Evolutionary conservation across 1,140 invertebrate species (phyloP), one percentile per base, ranked within the genome.

Genomic region (Sminthurinus signatus): DNA sequence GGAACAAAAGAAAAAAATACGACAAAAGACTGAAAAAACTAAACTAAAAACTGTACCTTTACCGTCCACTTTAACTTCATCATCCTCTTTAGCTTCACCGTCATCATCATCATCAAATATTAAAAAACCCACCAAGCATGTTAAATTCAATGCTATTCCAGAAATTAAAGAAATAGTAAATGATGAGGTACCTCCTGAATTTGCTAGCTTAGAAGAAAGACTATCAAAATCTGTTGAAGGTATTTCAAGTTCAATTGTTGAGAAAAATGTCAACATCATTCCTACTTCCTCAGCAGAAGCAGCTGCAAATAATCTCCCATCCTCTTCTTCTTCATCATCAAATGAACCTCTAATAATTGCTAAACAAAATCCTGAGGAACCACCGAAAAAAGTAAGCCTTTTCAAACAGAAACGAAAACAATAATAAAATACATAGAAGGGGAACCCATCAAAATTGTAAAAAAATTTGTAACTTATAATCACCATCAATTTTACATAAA

Each of bases 391-490:
- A 32, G 48, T 60, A n/a, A 61, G 57, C 48, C 43, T 60, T 31
- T 65, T 65, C 25, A 65, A 60, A 52, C 51, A 61, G 28, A 25
- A 48, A n/a, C 42, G 44, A 55, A 8, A n/a, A 2, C 50, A 50
- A 14, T 54, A 39, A 64, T 57, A 52, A 46, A 17, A 21, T n/a
- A 56, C 23, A 46, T 19, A 44, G 46, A 25, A 28, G 36, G 21
- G 8, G n/a, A n/a, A n/a, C n/a, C n/a, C n/a, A n/a, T n/a, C n/a
- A n/a, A n/a, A n/a, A n/a, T n/a, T n/a, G n/a, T n/a, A n/a, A n/a
- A n/a, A n/a, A n/a, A n/a, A n/a, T n/a, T n/a, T n/a, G n/a, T n/a
- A n/a, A n/a, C n/a, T n/a, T n/a, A n/a, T n/a, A n/a, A n/a, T n/a
- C n/a, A n/a, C n/a, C n/a, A n/a, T n/a, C n/a, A n/a, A n/a, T n/a